Percentiles rank a stretch among this genome's conserved stretches.
Evolutionary conservation across 2,888 invertebrate genomes (phyloP).

Genomic region (Lordiphosa andalusiaca): DNA sequence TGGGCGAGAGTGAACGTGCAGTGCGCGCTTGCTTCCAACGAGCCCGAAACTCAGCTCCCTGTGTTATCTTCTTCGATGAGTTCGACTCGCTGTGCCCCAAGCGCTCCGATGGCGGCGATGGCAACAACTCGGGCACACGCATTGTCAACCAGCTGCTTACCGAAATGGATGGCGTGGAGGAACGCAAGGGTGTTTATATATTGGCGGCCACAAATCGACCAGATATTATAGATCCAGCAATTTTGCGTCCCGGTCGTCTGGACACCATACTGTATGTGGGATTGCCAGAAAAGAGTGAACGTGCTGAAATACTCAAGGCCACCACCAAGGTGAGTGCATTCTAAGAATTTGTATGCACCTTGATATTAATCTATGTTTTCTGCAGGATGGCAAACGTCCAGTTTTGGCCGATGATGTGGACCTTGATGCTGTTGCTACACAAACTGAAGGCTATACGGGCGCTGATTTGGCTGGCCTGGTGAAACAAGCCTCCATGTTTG

Average conservation of each 20-base stretch:
- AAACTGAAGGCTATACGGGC: conserved; percentile 91
- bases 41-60: conserved; percentile 96
- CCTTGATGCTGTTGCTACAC: conserved; percentile 85
- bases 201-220: conserved; percentile 98
- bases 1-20: conserved; percentile 98
- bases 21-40: conserved; percentile 97
- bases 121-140: conserved; percentile 87
- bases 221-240: conserved; percentile 97
- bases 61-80: conserved; percentile 99
- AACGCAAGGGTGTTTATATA: conserved; percentile 94
- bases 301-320: conserved; percentile 92
- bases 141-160: conserved; percentile 98
- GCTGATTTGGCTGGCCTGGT: conserved; percentile 96
- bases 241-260: conserved; percentile 92
- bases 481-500: conserved; percentile 90
- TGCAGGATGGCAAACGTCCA: conserved; percentile 90
- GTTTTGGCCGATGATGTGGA: conserved; percentile 88
- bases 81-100: conserved; percentile 97
- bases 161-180: conserved; percentile 98
- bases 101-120: conserved; percentile 86
- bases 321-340: conserved; percentile 87
- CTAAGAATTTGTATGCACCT: neutral
- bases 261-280: conserved; percentile 95
- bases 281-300: conserved; percentile 89
- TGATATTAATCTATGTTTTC: neutral